Evolutionary conservation across 1,140 invertebrate genomes (phyloP).

Genomic region (Bathynomus jamesi): DNA sequence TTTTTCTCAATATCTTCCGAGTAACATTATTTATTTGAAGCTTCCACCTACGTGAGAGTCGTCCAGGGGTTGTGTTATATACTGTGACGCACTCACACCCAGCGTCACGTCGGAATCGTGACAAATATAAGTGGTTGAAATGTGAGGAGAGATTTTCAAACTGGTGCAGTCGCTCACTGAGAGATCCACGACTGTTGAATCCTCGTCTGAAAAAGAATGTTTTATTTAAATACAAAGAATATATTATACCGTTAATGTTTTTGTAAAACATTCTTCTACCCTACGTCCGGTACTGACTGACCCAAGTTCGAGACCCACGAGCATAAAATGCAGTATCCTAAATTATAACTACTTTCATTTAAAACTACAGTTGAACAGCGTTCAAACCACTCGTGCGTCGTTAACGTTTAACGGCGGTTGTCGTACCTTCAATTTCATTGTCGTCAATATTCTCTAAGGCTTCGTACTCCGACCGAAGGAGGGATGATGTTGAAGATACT

Average conservation of each 20-base stretch:
- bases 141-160: conserved; percentile 33
- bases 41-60: conserved; percentile 22
- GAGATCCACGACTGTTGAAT: not conserved
- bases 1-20: conserved; percentile 10
- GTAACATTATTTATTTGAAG: conserved; percentile 4
- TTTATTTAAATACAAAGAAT: too few species aligned
- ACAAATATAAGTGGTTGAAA: conserved; percentile 40
- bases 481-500: conserved; percentile 49
- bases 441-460: conserved; percentile 36
- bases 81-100: conserved; percentile 34
- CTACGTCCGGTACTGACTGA: too few species aligned
- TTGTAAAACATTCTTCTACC: too few species aligned
- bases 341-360: too few species aligned
- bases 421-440: conserved; percentile 24
- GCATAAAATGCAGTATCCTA: too few species aligned
- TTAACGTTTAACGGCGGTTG: too few species aligned
- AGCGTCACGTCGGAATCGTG: conserved; percentile 30
- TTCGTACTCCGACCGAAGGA: conserved; percentile 44
- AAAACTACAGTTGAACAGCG: too few species aligned
- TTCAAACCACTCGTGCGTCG: too few species aligned
- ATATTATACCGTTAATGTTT: not conserved
- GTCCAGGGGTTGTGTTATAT: conserved; percentile 35
- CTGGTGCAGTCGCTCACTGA: not conserved
- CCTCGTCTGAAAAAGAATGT: not conserved
- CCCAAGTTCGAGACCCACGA: too few species aligned